phyloP scores from a whole-genome alignment of 2,888 invertebrate genomes.

The Ormyrus labotus region DNA sequence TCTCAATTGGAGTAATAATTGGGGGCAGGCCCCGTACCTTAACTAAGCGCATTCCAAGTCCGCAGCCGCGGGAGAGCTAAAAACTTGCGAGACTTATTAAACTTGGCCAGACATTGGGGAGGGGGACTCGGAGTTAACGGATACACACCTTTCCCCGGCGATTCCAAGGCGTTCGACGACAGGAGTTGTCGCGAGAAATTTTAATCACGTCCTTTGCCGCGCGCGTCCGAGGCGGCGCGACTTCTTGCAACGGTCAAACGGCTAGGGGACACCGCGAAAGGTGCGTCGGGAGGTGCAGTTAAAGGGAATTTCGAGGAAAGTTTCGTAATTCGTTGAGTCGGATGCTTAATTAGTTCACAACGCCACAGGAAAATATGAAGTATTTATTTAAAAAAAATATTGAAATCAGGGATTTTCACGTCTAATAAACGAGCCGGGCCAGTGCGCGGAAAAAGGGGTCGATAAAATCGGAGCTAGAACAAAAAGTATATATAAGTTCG shows the following conservation, averaged over 20 bases:
- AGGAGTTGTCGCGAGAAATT: neutral
- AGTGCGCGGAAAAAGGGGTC: neutral
- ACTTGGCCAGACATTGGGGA: too few species aligned
- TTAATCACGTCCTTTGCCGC: constrained; percentile 28
- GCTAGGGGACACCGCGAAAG: neutral
- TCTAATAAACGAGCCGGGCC: constrained; percentile 35
- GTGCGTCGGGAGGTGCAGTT: neutral
- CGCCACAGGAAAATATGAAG: too few species aligned
- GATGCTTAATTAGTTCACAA: too few species aligned
- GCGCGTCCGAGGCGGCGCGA: constrained; percentile 2
- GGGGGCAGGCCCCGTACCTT: too few species aligned
- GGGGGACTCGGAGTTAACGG: too few species aligned
- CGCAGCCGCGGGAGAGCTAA: too few species aligned
- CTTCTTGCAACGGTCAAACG: neutral
- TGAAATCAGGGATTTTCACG: constrained; percentile 7
- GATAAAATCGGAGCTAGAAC: neutral
- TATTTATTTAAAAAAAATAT: neutral
- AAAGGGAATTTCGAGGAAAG: constrained; percentile 26
- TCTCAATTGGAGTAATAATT: too few species aligned
- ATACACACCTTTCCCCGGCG: neutral
- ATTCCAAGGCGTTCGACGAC: neutral
- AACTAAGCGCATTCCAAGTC: too few species aligned
- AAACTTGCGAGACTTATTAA: too few species aligned
- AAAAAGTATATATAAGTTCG: neutral
- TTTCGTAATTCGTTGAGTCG: too few species aligned